Evolutionary conservation across 2,797 vertebrate genomes (phyloP).

Genomic region (Sphaeramia orbicularis): DNA sequence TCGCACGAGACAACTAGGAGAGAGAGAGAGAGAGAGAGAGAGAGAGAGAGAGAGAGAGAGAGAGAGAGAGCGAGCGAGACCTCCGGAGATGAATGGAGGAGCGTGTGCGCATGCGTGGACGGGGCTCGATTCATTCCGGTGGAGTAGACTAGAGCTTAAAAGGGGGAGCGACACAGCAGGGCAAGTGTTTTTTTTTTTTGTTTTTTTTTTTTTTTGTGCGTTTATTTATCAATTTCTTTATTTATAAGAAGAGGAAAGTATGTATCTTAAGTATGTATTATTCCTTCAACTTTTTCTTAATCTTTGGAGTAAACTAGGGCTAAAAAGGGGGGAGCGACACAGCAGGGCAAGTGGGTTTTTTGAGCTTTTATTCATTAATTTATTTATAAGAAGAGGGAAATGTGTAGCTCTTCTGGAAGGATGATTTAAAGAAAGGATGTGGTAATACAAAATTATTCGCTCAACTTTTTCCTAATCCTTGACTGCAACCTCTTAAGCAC

Average conservation of each 20-base stretch:
- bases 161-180: constrained; percentile 1
- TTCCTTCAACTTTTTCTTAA: no score
- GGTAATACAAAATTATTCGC: no score
- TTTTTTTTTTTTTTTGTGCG: background rate
- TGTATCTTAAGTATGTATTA: no score
- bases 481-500: no score
- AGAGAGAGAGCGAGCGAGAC: background rate
- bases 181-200: background rate
- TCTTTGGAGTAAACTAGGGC: no score
- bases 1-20: constrained; percentile 56
- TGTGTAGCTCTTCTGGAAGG: no score
- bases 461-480: no score
- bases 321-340: no score
- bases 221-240: constrained; percentile 4
- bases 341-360: no score
- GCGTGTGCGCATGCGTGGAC: constrained; percentile 75
- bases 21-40: background rate
- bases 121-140: constrained; percentile 63
- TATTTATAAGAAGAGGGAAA: no score
- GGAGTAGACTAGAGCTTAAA: constrained; percentile 34
- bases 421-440: no score
- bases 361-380: no score
- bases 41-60: constrained; percentile 1
- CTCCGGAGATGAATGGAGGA: constrained; percentile 54
- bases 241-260: background rate